Evolutionary conservation across 2,113 vertebrate genomes (phyloP).

Genomic region (Suricata suricatta): DNA sequence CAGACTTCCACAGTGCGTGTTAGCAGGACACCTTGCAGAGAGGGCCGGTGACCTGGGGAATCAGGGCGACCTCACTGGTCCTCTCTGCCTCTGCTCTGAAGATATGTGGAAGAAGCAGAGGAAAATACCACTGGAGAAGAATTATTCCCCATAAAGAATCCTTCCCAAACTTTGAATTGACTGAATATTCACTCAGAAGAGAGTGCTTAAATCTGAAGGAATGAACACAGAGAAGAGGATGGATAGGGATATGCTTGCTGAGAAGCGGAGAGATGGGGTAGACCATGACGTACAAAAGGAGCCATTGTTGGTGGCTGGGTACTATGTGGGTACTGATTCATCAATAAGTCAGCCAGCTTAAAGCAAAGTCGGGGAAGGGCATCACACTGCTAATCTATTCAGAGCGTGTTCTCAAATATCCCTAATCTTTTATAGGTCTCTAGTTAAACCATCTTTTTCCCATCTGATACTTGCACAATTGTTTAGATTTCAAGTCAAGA

Average conservation of each 20-base stretch:
- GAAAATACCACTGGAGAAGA: not conserved
- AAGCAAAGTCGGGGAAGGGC: not conserved
- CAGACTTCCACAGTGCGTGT: not conserved
- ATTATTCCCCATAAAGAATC: not conserved
- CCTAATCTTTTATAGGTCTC: not conserved
- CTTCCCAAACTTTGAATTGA: not conserved
- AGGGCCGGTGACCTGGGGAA: not conserved
- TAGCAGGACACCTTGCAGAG: not conserved
- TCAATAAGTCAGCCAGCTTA: not conserved
- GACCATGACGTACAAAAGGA: not conserved
- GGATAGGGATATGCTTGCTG: not conserved
- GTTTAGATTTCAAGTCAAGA: not conserved
- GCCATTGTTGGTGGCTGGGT: not conserved
- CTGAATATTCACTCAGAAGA: not conserved
- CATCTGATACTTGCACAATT: not conserved
- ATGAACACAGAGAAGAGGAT: not conserved
- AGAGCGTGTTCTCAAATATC: not conserved
- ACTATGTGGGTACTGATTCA: not conserved
- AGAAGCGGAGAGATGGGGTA: not conserved
- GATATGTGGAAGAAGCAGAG: not conserved
- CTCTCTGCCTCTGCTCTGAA: not conserved
- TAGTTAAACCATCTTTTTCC: not conserved
- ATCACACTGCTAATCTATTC: not conserved
- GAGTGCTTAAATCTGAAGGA: not conserved
- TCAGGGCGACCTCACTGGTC: not conserved